Evolutionary conservation across 2,113 vertebrate species (phyloP).

Genomic region (Amphilophus citrinellus): DNA sequence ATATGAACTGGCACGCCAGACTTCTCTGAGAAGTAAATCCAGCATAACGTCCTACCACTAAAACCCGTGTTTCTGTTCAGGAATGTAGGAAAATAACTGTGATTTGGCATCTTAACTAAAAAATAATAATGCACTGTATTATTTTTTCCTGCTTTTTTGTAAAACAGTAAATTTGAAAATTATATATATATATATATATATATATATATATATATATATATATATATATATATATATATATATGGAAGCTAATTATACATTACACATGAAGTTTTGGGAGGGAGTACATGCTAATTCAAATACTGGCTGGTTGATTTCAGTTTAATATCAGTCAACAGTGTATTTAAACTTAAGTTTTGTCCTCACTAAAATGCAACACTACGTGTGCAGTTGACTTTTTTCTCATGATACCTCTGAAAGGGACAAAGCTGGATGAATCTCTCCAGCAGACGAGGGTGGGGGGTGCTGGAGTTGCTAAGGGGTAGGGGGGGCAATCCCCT

Average conservation of each 20-base stretch:
- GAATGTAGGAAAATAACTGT: not conserved
- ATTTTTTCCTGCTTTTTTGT: too few relatives aligned
- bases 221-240: too few relatives aligned
- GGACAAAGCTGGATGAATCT: conserved; percentile 53
- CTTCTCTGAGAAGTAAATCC: not conserved
- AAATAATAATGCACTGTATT: too few relatives aligned
- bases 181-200: too few relatives aligned
- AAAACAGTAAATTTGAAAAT: too few relatives aligned
- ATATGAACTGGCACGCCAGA: too few relatives aligned
- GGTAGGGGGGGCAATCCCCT: conserved; percentile 52
- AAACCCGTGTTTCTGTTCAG: not conserved
- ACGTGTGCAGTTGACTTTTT: conserved; percentile 10
- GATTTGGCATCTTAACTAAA: not conserved
- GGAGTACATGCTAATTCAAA: not conserved
- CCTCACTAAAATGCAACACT: not conserved
- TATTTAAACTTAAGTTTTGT: not conserved
- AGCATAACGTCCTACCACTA: not conserved
- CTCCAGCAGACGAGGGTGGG: conserved; percentile 13
- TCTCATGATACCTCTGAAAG: conserved; percentile 48
- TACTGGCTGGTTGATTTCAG: not conserved
- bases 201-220: too few relatives aligned
- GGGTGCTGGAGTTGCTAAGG: conserved; percentile 24
- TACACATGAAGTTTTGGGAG: not conserved
- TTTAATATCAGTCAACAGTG: not conserved
- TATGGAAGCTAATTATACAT: too few relatives aligned